Evolutionary conservation across 2,797 vertebrate species (phyloP).

Genomic region (Chelon auratus): DNA sequence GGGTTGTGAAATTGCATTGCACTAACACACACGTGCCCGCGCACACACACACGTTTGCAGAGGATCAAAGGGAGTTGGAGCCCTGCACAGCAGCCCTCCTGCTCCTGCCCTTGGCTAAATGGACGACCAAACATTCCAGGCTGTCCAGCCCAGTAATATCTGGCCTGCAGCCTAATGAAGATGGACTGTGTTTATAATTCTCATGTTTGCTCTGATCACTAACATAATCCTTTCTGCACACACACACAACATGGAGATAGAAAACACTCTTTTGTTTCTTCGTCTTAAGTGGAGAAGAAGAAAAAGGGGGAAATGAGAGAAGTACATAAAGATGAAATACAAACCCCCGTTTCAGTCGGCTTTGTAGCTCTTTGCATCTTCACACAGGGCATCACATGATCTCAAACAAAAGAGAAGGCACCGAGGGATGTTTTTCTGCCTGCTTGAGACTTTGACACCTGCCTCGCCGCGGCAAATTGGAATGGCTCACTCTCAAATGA

Average conservation of each 20-base stretch:
- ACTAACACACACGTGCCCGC: constrained; percentile 38
- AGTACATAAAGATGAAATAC: constrained; percentile 53
- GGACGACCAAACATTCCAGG: constrained; percentile 88
- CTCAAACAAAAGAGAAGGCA: constrained; percentile 81
- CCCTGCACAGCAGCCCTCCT: constrained; percentile 86
- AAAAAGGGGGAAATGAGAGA: constrained; percentile 35
- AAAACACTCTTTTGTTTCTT: constrained; percentile 71
- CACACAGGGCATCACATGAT: constrained; percentile 75
- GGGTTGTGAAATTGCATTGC: constrained; percentile 91
- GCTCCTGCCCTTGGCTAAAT: constrained; percentile 86
- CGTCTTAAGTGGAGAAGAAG: constrained; percentile 49
- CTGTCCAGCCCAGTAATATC: constrained; percentile 83
- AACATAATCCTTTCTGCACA: constrained; percentile 81
- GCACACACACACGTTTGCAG: constrained; percentile 73
- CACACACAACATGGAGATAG: constrained; percentile 74
- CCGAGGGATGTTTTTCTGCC: constrained; percentile 81
- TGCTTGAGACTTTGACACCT: constrained; percentile 85
- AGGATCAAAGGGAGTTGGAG: constrained; percentile 86
- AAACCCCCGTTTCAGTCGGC: constrained; percentile 52
- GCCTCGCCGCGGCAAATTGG: constrained; percentile 81
- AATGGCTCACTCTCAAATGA: constrained; percentile 81
- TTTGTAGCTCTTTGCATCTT: constrained; percentile 75
- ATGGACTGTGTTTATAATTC: constrained; percentile 85
- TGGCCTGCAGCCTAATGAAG: constrained; percentile 83
- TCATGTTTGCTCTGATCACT: constrained; percentile 84